Evolutionary conservation across 2,888 invertebrate genomes (phyloP), one percentile per base, ranked within the genome.

Genomic region (Coenonympha arcania): DNA sequence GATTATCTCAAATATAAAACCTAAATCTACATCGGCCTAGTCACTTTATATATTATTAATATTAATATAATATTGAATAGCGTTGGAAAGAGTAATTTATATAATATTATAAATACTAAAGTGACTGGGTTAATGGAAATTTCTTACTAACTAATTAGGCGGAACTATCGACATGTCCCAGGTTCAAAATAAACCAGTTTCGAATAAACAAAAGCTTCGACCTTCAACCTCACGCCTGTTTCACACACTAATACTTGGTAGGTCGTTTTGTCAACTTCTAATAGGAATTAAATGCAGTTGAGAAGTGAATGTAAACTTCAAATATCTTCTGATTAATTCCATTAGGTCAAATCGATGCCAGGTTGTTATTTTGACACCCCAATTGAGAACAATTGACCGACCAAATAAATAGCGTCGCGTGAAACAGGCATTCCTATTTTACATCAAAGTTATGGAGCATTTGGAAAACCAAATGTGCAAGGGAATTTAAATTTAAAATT

Each of bases 131-230:
- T 42, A 19, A 13, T 20, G 20, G 1, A 33, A 33, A 51, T 40
- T 53, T 54, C 72, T 77, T 78, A 79, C 62, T 16, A 52, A 63
- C 69, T 80, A 79, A 66, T 55, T 79, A 83, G 83, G 83, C 83
- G 83, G 82, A 81, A 64, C 69, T 69, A 62, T 75, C 80, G 83
- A 83, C 81, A 76, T 72, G 77, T 79, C 80, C 76, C 65, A 62
- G 64, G 66, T 67, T 54, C 57, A 18, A 41, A 6, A 31, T 22
- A 15, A 51, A 45, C 26, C 33, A 16, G 30, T 20, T 42, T 33
- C 34, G 46, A 30, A 42, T 46, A 42, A 48, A 48, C 36, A 43
- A 48, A 48, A 42, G 43, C 30, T 31, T 43, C 43, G 43, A 33
- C 20, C 20, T 43, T 43, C 39, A 13, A 39, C 22, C 13, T 37